Percentiles rank a stretch among this genome's conserved stretches.
Evolutionary conservation across 2,113 vertebrate species (phyloP).

Genomic region (Aptenodytes patagonicus): DNA sequence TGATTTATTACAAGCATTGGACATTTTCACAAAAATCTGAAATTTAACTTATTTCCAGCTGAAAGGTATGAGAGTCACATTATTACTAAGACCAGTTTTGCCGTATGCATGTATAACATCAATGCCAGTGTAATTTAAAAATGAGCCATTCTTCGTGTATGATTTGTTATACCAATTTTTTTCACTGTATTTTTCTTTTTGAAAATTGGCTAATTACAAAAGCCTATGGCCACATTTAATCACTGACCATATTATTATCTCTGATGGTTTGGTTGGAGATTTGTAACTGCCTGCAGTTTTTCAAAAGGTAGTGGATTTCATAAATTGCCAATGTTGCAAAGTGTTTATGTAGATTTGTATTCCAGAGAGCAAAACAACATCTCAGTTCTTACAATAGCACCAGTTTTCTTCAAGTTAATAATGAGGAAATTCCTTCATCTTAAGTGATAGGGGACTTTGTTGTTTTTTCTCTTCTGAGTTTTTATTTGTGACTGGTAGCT

Average conservation of each 20-base stretch:
- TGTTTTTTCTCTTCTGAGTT: not conserved
- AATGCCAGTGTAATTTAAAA: not conserved
- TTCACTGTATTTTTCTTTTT: not conserved
- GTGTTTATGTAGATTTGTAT: not conserved
- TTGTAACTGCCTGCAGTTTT: not conserved
- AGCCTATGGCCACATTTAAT: not conserved
- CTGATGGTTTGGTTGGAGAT: not conserved
- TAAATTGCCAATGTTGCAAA: not conserved
- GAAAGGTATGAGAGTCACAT: not conserved
- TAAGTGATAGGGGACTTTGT: not conserved
- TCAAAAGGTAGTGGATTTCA: not conserved
- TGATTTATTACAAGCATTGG: not conserved
- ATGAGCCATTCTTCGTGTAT: not conserved
- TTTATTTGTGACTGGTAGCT: not conserved
- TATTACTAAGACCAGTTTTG: not conserved
- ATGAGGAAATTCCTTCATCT: not conserved
- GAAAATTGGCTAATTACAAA: not conserved
- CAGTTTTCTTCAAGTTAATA: not conserved
- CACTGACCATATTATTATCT: not conserved
- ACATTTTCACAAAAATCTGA: not conserved
- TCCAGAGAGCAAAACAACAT: not conserved
- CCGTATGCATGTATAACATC: not conserved
- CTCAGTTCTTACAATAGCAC: not conserved
- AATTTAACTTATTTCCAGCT: not conserved
- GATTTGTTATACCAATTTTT: not conserved